phyloP scores from a whole-genome alignment of 2,888 invertebrate species.

The Hirtodrosophila cameraria region DNA sequence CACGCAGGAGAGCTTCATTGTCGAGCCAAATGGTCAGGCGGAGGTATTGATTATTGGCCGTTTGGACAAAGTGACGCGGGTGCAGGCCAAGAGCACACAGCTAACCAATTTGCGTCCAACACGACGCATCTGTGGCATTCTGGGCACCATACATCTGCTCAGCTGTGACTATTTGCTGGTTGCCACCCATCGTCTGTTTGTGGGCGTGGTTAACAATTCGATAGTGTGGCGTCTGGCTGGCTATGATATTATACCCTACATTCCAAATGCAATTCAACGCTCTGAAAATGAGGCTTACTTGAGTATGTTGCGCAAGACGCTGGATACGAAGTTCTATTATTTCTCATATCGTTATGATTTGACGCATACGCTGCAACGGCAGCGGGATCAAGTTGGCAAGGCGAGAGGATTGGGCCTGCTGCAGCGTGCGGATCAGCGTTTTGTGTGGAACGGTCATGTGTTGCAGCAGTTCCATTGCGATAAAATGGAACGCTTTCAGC shows the following conservation, averaged over 20 bases:
- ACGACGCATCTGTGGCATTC: conserved; percentile 92
- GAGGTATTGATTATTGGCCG: conserved; percentile 94
- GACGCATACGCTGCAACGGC: conserved; percentile 94
- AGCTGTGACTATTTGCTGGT: conserved; percentile 95
- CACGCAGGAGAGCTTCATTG: conserved; percentile 94
- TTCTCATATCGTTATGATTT: conserved; percentile 97
- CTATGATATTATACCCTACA: conserved; percentile 93
- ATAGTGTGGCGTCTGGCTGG: conserved; percentile 91
- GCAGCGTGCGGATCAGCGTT: conserved; percentile 93
- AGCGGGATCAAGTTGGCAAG: conserved; percentile 89
- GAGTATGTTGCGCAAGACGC: conserved; percentile 91
- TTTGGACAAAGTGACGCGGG: conserved; percentile 89
- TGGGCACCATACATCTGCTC: conserved; percentile 93
- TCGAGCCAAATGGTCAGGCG: conserved; percentile 91
- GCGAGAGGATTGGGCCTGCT: conserved; percentile 88
- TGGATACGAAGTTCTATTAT: conserved; percentile 94
- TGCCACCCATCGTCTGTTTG: conserved; percentile 91
- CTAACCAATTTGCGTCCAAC: conserved; percentile 87
- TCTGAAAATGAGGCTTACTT: conserved; percentile 93
- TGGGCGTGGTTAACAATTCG: conserved; percentile 92
- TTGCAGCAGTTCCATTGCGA: conserved; percentile 90
- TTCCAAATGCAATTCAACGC: conserved; percentile 90
- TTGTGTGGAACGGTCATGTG: conserved; percentile 96
- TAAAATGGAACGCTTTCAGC: conserved; percentile 91
- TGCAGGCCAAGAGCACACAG: conserved; percentile 87